Conservation (phyloP, 2,797 vertebrate species). For the Tokudaia tokunoshimensis region DNA sequence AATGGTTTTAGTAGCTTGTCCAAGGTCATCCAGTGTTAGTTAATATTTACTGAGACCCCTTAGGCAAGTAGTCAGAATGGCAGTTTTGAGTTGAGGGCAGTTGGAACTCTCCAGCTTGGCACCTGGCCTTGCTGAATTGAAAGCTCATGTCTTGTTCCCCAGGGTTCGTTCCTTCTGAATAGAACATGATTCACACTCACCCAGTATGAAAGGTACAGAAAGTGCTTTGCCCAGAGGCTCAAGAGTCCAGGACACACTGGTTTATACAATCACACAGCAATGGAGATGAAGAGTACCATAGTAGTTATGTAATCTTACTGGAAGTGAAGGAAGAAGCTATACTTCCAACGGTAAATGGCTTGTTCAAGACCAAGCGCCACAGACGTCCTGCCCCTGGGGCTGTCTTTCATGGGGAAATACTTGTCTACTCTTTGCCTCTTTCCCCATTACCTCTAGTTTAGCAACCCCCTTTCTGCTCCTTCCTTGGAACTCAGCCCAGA, state of each 20-base stretch:
- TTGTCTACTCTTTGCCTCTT: background rate
- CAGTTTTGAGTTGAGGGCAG: conserved; percentile 1
- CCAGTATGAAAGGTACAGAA: background rate
- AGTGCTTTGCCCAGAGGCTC: background rate
- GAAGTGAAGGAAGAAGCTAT: background rate
- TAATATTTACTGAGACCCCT: conserved; percentile 67
- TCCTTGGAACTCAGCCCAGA: background rate
- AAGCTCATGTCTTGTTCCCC: conserved; percentile 2
- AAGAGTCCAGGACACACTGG: background rate
- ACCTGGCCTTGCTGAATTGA: background rate
- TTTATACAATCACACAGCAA: background rate
- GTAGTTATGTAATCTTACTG: background rate
- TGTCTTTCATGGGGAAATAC: background rate
- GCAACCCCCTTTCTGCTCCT: background rate
- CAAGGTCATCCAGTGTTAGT: conserved; percentile 51
- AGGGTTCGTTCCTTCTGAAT: background rate
- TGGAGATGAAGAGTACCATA: background rate
- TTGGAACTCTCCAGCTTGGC: background rate
- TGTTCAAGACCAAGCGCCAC: background rate
- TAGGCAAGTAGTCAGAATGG: conserved; percentile 55
- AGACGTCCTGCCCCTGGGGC: background rate
- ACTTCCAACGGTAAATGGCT: background rate
- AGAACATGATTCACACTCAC: conserved; percentile 37
- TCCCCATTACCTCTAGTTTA: background rate
- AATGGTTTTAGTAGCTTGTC: background rate